phyloP scores from a whole-genome alignment of 2,797 vertebrate genomes.

The Anabacerthia variegaticeps region DNA sequence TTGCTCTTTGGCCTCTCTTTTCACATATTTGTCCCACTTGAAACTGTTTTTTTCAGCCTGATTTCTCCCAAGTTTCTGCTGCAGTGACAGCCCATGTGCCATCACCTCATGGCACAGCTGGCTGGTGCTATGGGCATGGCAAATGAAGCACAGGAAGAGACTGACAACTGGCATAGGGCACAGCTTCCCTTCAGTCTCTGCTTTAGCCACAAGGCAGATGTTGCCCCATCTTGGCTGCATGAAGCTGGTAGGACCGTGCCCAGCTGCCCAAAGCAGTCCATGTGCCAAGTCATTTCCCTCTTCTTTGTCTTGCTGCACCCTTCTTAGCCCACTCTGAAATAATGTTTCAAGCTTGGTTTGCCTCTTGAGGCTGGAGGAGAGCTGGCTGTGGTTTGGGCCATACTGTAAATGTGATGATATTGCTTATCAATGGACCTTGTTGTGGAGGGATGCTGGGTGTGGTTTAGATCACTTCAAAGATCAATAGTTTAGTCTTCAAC shows the following conservation, averaged over 20 bases:
- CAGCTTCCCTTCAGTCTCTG: neutral
- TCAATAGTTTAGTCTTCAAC: neutral
- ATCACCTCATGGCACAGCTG: neutral
- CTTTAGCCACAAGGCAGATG: neutral
- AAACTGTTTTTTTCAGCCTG: neutral
- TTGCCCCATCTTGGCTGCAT: neutral
- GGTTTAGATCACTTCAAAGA: neutral
- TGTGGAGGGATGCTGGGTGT: neutral
- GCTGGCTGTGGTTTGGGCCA: neutral
- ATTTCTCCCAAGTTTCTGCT: neutral
- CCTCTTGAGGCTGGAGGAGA: neutral
- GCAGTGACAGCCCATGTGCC: neutral
- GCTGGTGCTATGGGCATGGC: neutral
- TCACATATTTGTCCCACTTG: neutral
- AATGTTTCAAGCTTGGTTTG: neutral
- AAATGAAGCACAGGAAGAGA: neutral
- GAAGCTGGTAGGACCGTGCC: neutral
- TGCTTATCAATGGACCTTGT: neutral
- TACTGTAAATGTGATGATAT: neutral
- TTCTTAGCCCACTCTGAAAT: neutral
- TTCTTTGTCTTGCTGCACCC: neutral
- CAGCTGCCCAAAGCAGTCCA: neutral
- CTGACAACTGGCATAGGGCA: rapidly evolving
- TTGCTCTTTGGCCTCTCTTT: neutral
- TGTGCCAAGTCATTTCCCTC: neutral